Base-by-base conservation (phyloP, 2,888 invertebrate species). In the Lysandra coridon region DNA sequence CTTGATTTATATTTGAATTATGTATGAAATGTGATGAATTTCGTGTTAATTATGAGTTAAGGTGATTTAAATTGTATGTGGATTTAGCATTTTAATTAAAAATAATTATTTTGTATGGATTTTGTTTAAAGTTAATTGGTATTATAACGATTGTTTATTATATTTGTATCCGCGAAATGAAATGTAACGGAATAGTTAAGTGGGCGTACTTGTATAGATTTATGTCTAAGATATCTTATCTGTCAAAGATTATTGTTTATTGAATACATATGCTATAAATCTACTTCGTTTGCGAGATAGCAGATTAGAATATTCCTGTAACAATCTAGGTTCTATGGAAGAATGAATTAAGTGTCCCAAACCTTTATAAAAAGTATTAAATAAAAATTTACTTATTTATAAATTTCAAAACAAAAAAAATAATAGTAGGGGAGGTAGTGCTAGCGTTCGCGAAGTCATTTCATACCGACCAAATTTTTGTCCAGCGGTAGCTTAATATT, bases 1-100 rank as follows among this genome's bases (percentile, higher is more conserved):
- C 78, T 78, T 79, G 79, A 75, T 80, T 79, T 80, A 80, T 73
- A 79, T 49, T 73, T 57, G 17, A 57, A 17, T 57, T 17, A 17
- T 57, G 57, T 57, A 17, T 1, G 4, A 57, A 57, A 17, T 57
- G 17, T 57, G 3, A 17, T 17, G 57, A 17, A 57, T 17, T 57
- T 49, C 4, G 17, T 57, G 17, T 57, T 57, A 17, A 17, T 57
- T 57, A 17, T 57, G 4, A 23, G 0, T 23, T 23, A 23, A 23
- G 23, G 23, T 23, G 23, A 23, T 23, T 23, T 23, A 23, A 23
- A 23, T 23, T 23, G 23, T 23, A 23, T 23, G 23, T 23, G 23
- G 23, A 23, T 23, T 23, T 23, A 23, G 23, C 23, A 23, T 23
- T 57, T 57, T 57, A 57, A 57, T 57, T 57, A 17, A 57, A 57